Conservation (phyloP, 2,888 invertebrate species). For the Invenusta paracnida region DNA sequence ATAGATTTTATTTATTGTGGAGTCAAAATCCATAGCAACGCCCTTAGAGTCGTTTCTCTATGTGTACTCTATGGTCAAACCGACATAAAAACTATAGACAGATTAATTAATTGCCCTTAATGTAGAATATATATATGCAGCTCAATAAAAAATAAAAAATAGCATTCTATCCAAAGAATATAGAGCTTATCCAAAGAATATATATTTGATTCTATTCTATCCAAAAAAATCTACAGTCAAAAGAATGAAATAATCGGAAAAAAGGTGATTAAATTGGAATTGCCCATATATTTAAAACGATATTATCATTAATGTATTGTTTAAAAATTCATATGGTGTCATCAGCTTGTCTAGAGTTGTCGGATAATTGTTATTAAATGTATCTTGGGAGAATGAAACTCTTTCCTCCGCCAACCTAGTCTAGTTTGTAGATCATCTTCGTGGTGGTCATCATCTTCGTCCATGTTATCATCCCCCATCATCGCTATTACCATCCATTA, state of each 20-base stretch:
- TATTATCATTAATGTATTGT: background rate
- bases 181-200: too few species aligned
- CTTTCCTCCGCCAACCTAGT: background rate
- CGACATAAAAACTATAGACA: too few species aligned
- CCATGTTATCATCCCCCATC: background rate
- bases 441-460: slow-evolving; percentile 3
- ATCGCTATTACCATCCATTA: background rate
- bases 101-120: too few species aligned
- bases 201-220: background rate
- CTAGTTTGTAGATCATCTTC: slow-evolving; percentile 18
- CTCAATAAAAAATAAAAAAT: too few species aligned
- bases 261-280: slow-evolving; percentile 34
- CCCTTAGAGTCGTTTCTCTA: too few species aligned
- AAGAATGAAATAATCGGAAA: background rate
- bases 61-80: too few species aligned
- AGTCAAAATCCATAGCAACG: too few species aligned
- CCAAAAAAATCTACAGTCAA: too few species aligned
- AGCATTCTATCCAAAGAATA: too few species aligned
- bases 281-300: slow-evolving; percentile 11
- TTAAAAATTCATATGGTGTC: slow-evolving; percentile 14
- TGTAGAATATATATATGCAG: too few species aligned
- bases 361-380: background rate
- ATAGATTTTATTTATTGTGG: too few species aligned
- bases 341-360: background rate
- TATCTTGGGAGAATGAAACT: slow-evolving; percentile 12